Conservation (phyloP, 2,888 invertebrate species). For the Polymixis lichenea region DNA sequence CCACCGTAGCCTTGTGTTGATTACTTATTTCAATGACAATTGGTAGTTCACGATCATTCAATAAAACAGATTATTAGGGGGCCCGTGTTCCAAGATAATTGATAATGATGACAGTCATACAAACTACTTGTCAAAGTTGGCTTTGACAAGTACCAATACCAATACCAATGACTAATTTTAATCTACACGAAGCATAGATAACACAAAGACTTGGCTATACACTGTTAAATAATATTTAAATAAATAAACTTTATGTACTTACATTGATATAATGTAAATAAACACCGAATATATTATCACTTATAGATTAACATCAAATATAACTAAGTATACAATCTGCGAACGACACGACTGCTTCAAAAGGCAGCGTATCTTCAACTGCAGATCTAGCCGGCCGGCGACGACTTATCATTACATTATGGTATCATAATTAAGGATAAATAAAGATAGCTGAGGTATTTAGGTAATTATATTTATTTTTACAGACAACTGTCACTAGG, state of each 20-base stretch:
- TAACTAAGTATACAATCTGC: background rate
- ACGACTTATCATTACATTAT: constrained; percentile 6
- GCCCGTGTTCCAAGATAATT: background rate
- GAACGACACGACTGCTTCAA: background rate
- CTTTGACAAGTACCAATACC: too few species aligned
- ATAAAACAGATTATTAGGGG: background rate
- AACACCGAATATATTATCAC: background rate
- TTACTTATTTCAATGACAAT: background rate
- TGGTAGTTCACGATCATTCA: background rate
- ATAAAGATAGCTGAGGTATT: constrained; percentile 14
- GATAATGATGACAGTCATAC: background rate
- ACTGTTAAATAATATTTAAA: background rate
- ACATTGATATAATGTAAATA: constrained; percentile 11
- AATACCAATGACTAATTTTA: too few species aligned
- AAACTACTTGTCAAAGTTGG: background rate
- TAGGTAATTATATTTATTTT: background rate
- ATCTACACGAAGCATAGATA: background rate
- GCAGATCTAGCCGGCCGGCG: background rate
- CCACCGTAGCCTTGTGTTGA: background rate
- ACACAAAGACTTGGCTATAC: background rate
- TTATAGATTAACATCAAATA: background rate
- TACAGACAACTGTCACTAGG: background rate
- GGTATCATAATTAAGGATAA: constrained; percentile 23
- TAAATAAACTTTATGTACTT: constrained; percentile 5
- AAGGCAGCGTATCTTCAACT: constrained; percentile 22